A percentile compares a stretch with the other conserved stretches of the same genome.
phyloP scores from a whole-genome alignment of 2,888 invertebrate genomes.

The Nomada ferruginata region DNA sequence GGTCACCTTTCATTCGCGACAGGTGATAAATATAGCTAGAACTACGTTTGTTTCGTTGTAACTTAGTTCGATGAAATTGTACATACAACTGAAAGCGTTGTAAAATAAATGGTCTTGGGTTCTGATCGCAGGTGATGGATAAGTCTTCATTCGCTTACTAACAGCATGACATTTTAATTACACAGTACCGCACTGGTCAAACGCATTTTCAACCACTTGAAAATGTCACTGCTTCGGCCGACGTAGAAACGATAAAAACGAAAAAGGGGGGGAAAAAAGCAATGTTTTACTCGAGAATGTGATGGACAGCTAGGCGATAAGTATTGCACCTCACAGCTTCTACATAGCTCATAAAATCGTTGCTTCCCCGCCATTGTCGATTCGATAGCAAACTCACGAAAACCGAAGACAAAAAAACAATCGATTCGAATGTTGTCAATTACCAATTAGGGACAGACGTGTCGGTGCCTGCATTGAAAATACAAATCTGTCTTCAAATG shows the following conservation, averaged over 20 bases:
- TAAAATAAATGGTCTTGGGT: conserved; percentile 66
- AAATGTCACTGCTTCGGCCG: not conserved
- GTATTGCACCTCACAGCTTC: conserved; percentile 24
- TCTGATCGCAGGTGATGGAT: conserved; percentile 57
- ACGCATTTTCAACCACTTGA: conserved; percentile 16
- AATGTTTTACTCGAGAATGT: not conserved
- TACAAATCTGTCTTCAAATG: conserved; percentile 26
- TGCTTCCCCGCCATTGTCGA: conserved; percentile 28
- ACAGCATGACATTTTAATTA: conserved; percentile 82
- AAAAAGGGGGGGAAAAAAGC: not conserved
- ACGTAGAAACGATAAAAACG: not conserved
- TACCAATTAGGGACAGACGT: conserved; percentile 64
- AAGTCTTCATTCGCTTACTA: conserved; percentile 74
- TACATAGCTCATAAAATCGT: conserved; percentile 27
- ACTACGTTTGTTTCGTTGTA: conserved; percentile 61
- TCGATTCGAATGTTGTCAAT: conserved; percentile 54
- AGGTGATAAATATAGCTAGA: conserved; percentile 42
- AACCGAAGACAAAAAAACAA: not conserved
- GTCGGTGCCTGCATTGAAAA: conserved; percentile 82
- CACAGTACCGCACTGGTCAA: conserved; percentile 12
- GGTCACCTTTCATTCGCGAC: conserved; percentile 36
- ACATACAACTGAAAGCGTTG: conserved; percentile 69
- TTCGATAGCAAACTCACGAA: conserved; percentile 15
- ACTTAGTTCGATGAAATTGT: conserved; percentile 72
- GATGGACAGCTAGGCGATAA: conserved; percentile 9